phyloP scores from a whole-genome alignment of 1,140 invertebrate species.

The Magallana ariakensis region DNA sequence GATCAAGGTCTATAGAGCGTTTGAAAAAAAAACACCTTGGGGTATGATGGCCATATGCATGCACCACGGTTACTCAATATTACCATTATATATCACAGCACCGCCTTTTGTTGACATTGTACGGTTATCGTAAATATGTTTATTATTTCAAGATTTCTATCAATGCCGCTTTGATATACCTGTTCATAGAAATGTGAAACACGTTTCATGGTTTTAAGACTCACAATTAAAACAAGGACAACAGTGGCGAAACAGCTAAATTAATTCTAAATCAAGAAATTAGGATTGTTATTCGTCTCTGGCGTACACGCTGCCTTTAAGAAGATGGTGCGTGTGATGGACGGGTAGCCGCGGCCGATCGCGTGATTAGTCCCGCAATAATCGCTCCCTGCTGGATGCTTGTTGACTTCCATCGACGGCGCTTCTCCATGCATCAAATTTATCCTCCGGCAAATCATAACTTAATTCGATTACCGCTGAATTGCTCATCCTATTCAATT shows the following conservation, averaged over 20 bases:
- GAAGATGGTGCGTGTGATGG: slow-evolving; percentile 24
- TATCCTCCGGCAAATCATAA: slow-evolving; percentile 55
- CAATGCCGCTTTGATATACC: background rate
- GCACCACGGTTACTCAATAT: background rate
- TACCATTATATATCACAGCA: background rate
- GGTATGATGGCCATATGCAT: background rate
- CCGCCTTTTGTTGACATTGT: background rate
- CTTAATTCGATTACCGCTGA: slow-evolving; percentile 56
- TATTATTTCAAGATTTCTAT: slow-evolving; percentile 6
- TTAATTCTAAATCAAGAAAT: slow-evolving; percentile 4
- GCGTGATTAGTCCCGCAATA: slow-evolving; percentile 12
- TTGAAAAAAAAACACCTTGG: background rate
- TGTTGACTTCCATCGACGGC: slow-evolving; percentile 32
- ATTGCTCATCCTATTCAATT: slow-evolving; percentile 54
- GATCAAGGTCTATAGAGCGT: background rate
- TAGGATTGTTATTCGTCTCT: background rate
- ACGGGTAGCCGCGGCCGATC: slow-evolving; percentile 29
- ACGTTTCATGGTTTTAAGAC: no score
- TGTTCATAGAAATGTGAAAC: no score
- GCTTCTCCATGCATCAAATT: slow-evolving; percentile 44
- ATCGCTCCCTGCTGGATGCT: slow-evolving; percentile 21
- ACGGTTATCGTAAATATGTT: background rate
- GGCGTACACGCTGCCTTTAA: background rate
- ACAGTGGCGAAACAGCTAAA: background rate
- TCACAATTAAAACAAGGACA: background rate